A percentile compares a stretch with the other conserved stretches of the same genome.
phyloP scores from a whole-genome alignment of 1,140 invertebrate species.

The Trichoplusia ni region DNA sequence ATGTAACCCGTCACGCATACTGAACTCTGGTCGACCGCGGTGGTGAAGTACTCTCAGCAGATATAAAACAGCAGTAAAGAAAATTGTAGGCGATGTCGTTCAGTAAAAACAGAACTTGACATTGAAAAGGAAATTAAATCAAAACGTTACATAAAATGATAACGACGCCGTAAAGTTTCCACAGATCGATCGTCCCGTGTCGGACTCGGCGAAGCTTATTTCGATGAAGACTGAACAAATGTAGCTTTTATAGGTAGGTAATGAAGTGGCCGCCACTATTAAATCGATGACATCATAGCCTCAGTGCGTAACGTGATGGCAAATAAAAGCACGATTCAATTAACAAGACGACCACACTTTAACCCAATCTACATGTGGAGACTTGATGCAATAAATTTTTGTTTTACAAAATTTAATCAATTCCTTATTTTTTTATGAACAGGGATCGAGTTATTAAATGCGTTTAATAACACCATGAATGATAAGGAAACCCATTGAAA shows the following conservation, averaged over 20 bases:
- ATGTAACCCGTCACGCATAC: constrained; percentile 49
- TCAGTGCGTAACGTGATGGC: constrained; percentile 54
- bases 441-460: neutral
- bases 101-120: constrained; percentile 46
- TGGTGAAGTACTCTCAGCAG: constrained; percentile 4
- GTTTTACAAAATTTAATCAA: too few relatives aligned
- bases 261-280: constrained; percentile 69
- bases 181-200: constrained; percentile 45
- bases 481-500: too few relatives aligned
- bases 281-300: constrained; percentile 74
- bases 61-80: constrained; percentile 29
- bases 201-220: constrained; percentile 34
- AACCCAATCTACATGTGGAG: constrained; percentile 28
- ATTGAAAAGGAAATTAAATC: constrained; percentile 42
- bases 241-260: constrained; percentile 61
- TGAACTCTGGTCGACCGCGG: constrained; percentile 32
- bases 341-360: constrained; percentile 46
- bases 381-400: neutral
- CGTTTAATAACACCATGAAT: too few relatives aligned
- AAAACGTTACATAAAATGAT: constrained; percentile 47
- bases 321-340: constrained; percentile 75
- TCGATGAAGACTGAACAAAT: constrained; percentile 45
- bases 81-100: constrained; percentile 11
- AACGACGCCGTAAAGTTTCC: constrained; percentile 49
- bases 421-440: too few relatives aligned